A percentile compares a stretch with the other conserved stretches of the same genome.
Conservation (phyloP, 2,113 vertebrate species). For the Oplegnathus fasciatus region DNA sequence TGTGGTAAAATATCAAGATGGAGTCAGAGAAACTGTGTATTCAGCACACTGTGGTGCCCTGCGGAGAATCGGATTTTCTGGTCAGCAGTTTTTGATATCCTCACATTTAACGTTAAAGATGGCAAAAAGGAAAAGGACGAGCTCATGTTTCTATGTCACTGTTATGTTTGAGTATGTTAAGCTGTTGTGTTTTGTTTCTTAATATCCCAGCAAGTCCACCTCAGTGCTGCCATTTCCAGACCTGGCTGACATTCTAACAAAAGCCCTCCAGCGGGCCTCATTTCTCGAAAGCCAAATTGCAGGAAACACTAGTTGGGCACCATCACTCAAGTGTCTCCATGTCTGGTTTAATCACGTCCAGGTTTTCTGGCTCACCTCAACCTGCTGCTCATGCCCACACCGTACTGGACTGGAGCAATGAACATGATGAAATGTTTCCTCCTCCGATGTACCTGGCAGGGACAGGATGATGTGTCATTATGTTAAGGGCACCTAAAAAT, state of each 20-base stretch:
- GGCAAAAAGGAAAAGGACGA: neutral
- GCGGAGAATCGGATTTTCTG: slow-evolving; percentile 26
- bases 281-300: slow-evolving; percentile 40
- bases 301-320: slow-evolving; percentile 10
- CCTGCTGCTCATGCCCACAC: slow-evolving; percentile 24
- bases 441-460: slow-evolving; percentile 25
- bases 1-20: slow-evolving; percentile 18
- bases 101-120: slow-evolving; percentile 17
- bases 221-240: slow-evolving; percentile 31
- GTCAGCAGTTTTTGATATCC: slow-evolving; percentile 60
- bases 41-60: slow-evolving; percentile 44
- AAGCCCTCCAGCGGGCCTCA: slow-evolving; percentile 24
- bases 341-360: slow-evolving; percentile 49
- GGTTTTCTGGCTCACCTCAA: slow-evolving; percentile 35
- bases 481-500: slow-evolving; percentile 59
- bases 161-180: neutral
- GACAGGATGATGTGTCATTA: slow-evolving; percentile 52
- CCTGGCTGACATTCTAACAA: slow-evolving; percentile 25
- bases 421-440: slow-evolving; percentile 39
- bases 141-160: neutral
- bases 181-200: neutral
- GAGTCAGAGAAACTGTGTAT: slow-evolving; percentile 31
- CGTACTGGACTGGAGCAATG: slow-evolving; percentile 2
- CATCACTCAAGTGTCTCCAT: slow-evolving; percentile 52
- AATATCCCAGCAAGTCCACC: slow-evolving; percentile 8